Evolutionary conservation across 2,888 invertebrate species (phyloP), one percentile per base, ranked within the genome.

Genomic region (Catonia carolina): DNA sequence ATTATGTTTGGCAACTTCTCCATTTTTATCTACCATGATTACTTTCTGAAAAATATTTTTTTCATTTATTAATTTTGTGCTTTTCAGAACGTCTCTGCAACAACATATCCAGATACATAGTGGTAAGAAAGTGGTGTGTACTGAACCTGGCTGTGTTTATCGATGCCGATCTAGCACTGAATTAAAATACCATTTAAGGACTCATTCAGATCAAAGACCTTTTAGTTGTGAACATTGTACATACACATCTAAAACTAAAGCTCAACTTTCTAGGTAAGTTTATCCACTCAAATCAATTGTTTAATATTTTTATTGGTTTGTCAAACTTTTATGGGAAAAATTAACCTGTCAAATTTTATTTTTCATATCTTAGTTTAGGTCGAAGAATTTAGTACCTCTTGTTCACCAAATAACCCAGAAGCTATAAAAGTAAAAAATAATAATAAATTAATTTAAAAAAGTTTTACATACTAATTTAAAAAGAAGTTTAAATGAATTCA

Each of bases 171-270:
- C 76, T 45, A 71, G 72, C 56, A 74, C 76, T 15, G 79, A 81
- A 65, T 70, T 84, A 14, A 76, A 74, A 52, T 69, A 69, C 41
- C 85, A 85, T 67, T 69, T 74, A 56, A 64, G 60, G 17, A 70
- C 77, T 1, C 85, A 85, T 69, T 75, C 77, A n/a, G 70, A 71
- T 23, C 69, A 69, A 22, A 71, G 73, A 56, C 73, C 75, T 27
- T 78, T 73, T 67, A 73, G 77, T 42, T 90, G 90, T 69, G 71
- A 76, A 23, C 73, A 80, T 8, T 82, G 82, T 67, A 69, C 67
- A 10, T 80, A 80, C 66, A 72, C 72, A 53, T 78, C 79, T 55
- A 80, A 80, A 67, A 79, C 76, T 7, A 74, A 72, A 58, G 67
- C 68, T 49, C 73, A 74, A 60, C 70, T 82, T 22, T 71, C 70